Evolutionary conservation across 2,888 invertebrate genomes (phyloP).

Genomic region (Parasteatoda lunata): DNA sequence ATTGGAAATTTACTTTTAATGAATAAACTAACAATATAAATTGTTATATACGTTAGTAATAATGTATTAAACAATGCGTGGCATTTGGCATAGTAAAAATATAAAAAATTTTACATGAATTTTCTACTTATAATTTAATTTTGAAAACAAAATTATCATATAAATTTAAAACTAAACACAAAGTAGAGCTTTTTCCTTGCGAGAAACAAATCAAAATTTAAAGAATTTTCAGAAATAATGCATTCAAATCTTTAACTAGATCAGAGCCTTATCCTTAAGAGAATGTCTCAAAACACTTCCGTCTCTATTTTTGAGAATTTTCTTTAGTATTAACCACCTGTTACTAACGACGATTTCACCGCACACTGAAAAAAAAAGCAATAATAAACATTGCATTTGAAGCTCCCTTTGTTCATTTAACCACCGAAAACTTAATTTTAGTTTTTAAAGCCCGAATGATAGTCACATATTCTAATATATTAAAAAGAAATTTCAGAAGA

Average conservation of each 20-base stretch:
- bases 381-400: slow-evolving; percentile 15
- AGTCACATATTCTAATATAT: slow-evolving; percentile 44
- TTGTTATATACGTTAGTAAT: no score
- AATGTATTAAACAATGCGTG: no score
- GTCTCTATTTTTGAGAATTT: slow-evolving; percentile 12
- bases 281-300: slow-evolving; percentile 47
- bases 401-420: slow-evolving; percentile 62
- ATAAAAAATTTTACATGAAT: background rate
- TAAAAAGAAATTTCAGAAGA: slow-evolving; percentile 49
- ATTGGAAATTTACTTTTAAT: no score
- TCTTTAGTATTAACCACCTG: slow-evolving; percentile 56
- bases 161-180: background rate
- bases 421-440: slow-evolving; percentile 64
- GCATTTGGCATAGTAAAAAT: no score
- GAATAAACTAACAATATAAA: no score
- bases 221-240: slow-evolving; percentile 44
- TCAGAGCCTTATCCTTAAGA: slow-evolving; percentile 17
- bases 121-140: background rate
- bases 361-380: slow-evolving; percentile 15
- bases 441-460: slow-evolving; percentile 47
- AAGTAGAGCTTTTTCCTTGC: background rate
- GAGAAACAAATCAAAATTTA: background rate
- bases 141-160: background rate
- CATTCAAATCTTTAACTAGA: slow-evolving; percentile 55
- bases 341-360: slow-evolving; percentile 42